Evolutionary conservation across 2,888 invertebrate species (phyloP).

Genomic region (Dasysyrphus tricinctus): DNA sequence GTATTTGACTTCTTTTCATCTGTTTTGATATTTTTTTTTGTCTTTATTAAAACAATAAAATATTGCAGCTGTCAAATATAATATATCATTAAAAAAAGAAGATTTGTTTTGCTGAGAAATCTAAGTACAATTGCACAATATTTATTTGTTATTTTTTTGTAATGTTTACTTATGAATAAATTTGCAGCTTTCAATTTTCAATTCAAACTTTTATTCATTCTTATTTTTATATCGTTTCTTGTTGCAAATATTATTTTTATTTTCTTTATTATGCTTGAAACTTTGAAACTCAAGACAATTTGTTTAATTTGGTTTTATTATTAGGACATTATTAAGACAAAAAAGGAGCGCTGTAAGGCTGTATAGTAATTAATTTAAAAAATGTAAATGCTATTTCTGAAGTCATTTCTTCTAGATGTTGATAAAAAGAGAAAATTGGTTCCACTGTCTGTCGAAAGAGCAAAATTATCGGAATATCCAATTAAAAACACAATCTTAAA

Average conservation of each 20-base stretch:
- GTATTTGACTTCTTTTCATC: conserved; percentile 15
- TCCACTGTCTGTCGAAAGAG: too few relatives aligned
- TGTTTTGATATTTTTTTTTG: neutral
- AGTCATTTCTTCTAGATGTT: too few relatives aligned
- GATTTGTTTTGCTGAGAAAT: conserved; percentile 71
- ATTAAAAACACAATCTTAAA: too few relatives aligned
- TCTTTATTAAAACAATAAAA: conserved; percentile 61
- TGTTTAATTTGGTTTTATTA: neutral
- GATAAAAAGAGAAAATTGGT: too few relatives aligned
- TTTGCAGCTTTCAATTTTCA: conserved; percentile 20
- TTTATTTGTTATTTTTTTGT: conserved; percentile 29
- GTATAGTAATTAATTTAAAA: too few relatives aligned
- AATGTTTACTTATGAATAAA: conserved; percentile 23
- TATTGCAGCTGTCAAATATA: conserved; percentile 61
- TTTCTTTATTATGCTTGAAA: neutral
- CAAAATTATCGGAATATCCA: too few relatives aligned
- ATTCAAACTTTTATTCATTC: conserved; percentile 39
- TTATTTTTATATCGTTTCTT: neutral
- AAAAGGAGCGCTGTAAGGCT: too few relatives aligned
- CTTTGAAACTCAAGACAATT: conserved; percentile 2
- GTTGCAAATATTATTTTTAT: neutral
- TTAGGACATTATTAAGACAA: neutral
- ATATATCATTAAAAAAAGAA: conserved; percentile 71
- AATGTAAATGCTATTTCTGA: too few relatives aligned
- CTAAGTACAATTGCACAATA: conserved; percentile 75